Evolutionary conservation across 1,140 invertebrate species (phyloP), one percentile per base, ranked within the genome.

Genomic region (Meteorus sp.): DNA sequence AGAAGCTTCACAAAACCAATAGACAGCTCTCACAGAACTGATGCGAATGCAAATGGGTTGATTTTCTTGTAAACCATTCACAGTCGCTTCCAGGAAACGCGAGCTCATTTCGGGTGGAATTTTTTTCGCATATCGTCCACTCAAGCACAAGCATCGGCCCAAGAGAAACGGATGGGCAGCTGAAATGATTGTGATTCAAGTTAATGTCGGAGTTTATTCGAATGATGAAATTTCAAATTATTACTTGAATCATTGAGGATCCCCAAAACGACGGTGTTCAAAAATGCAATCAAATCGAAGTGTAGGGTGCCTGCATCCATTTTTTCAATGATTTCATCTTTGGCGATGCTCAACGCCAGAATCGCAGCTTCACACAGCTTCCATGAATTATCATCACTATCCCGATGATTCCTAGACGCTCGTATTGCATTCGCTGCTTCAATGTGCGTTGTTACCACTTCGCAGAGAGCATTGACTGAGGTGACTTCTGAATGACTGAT

Each of bases 331-430:
- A 90, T 76, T 8, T 84, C 52, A 48, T 83, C 78, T 37, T 84
- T 83, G 4, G 83, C 79, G 39, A 78, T 72, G 37, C 85, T 85
- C 1, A 91, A 73, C 2, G 88, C 87, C 45, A 88, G 76, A 75
- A 93, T 85, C 54, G 85, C 86, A 0, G 89, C 85, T 75, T 93
- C 90, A 47, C 89, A 87, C 11, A 90, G 76, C 72, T 92, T 91
- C 90, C 90, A 93, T 83, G 85, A 89, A 57, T 84, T 79, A 5
- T 78, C 76, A 66, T 83, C 83, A n/a, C 81, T 62, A 2, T 76
- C 67, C 15, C 75, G 77, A 56, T 79, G 47, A 11, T n/a, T 80
- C 27, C 76, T 79, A 1, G 74, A 70, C 55, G 83, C 81, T 39
- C 70, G 63, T 31, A 63, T 20, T 62, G 60, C 62, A 56, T 65